Conservation (phyloP, 1,140 invertebrate genomes). For the Yoshiicerus persimilis region DNA sequence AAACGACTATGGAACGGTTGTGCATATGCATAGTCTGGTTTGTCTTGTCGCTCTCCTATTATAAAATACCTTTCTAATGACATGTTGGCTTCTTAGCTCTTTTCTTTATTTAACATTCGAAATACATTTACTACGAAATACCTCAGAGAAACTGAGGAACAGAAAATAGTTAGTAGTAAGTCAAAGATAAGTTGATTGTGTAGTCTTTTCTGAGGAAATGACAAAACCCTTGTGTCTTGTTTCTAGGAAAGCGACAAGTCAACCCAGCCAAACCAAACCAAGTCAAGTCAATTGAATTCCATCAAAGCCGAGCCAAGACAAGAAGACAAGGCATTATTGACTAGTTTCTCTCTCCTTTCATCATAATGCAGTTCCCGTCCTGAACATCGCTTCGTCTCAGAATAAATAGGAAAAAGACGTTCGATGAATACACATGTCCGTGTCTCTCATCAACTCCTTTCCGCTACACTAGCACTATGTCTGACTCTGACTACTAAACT, state of each 20-base stretch:
- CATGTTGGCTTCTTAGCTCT: neutral
- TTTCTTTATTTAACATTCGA: neutral
- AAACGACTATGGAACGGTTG: neutral
- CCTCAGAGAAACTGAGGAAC: neutral
- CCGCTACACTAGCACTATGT: neutral
- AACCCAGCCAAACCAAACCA: neutral
- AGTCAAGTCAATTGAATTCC: constrained; percentile 14
- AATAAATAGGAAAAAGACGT: constrained; percentile 6
- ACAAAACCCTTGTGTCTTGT: constrained; percentile 18
- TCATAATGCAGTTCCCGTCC: constrained; percentile 15
- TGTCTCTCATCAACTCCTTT: constrained; percentile 6
- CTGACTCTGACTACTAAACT: neutral
- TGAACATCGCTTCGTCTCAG: constrained; percentile 2
- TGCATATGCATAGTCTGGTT: neutral
- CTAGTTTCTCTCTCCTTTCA: constrained; percentile 16
- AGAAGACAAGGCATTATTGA: constrained; percentile 16
- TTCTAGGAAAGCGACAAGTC: constrained; percentile 15
- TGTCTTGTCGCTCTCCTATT: neutral
- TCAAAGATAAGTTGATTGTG: constrained; percentile 12
- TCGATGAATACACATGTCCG: constrained; percentile 4
- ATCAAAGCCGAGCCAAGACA: neutral
- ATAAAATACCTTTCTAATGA: constrained; percentile 14
- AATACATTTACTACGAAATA: neutral
- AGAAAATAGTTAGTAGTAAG: neutral
- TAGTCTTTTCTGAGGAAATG: neutral